Evolutionary conservation across 92 coral and sea anemone genomes (phyloP), one percentile per base, ranked within the genome.

Genomic region (Heliopora coerulea): DNA sequence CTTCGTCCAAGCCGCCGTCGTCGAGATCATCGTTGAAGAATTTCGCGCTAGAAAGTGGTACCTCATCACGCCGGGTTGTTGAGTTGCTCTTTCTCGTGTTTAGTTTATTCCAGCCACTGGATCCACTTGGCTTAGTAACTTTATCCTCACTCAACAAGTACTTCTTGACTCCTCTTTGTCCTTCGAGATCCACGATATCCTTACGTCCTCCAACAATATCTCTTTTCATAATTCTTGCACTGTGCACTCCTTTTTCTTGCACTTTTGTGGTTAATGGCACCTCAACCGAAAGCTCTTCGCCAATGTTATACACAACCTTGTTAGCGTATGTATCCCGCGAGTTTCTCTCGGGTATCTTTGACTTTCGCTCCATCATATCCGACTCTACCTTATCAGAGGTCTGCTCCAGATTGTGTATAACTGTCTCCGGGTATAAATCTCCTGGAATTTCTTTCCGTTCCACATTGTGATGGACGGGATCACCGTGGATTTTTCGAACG

Each of bases 361-460:
- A 70, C 27, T 70, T 70, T 6, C 32, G 11, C 29, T 70, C 60
- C 30, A 67, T 11, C 74, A 31, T 70, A 68, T 68, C 60, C 21
- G 62, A 50, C 63, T 50, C 33, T 14, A 70, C 42, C 42, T 70
- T 70, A 70, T 70, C 77, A 3, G 63, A 70, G 1, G 62, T 52
- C 18, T 50, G 77, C 35, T 70, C 77, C 77, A 69, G n/a, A 30
- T 54, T 69, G 34, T 69, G 76, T 13, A 69, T 50, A 33, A 39
- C 77, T 11, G 77, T 54, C 63, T 70, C 77, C 49, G 77, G 77
- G 63, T 26, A 70, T 58, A 70, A 70, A 52, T 70, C 32, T 8
- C 77, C 77, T 13, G 77, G 77, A 11, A 28, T 54, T 21, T 27
- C 49, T 19, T 67, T 52, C 13, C 74, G 58, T 27, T 67, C 74